Base-by-base conservation (phyloP, 2,113 vertebrate species). In the Gymnocephalus cernua region DNA sequence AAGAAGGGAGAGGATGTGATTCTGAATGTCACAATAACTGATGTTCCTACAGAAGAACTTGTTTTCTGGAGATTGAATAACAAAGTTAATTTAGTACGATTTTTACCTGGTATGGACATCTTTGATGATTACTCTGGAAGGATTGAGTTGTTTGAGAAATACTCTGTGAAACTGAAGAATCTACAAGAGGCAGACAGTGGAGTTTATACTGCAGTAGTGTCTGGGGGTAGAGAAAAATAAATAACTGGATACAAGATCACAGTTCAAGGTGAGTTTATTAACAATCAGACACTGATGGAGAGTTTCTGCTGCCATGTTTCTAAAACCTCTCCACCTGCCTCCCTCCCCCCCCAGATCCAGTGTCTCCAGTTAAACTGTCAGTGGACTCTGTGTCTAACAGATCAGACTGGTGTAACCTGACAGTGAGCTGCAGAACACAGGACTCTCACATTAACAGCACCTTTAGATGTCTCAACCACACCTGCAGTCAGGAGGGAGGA, bases 391-490 rank as follows among this genome's bases (percentile, higher is more conserved):
- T 62, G 18, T 59, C 10, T 21, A 16, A 0, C 0, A 35, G 41
- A 27, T 1, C 48, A 4, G n/a, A 41, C 15, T 64, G 4, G 61
- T 87, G 82, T 80, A 65, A 59, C 68, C 0, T 85, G 45, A 83
- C 45, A 23, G 82, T 80, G 74, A 88, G 9, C 45, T 92, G 91
- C 77, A 82, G 18, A 0, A 15, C 70, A 14, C 16, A 10, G 44
- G 61, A 74, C 65, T 59, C 57, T 50, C 4, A 13, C 29, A 32
- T 32, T 32, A 32, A 5, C 29, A 32, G 29, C 29, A 32, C 29
- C 29, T 32, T 32, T 32, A 32, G 29, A 32, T 32, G 29, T 32
- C 4, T 5, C 4, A 5, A 4, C 10, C 0, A 66, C 10, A 53
- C 10, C 81, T 92, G 86, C 83, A 50, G 16, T 63, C 48, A 1